These are phyloP conservation scores for Anarhynchus alexandrinus DNA, from an alignment of 2,113 vertebrate species.

Conservation along the genomic window DNA sequence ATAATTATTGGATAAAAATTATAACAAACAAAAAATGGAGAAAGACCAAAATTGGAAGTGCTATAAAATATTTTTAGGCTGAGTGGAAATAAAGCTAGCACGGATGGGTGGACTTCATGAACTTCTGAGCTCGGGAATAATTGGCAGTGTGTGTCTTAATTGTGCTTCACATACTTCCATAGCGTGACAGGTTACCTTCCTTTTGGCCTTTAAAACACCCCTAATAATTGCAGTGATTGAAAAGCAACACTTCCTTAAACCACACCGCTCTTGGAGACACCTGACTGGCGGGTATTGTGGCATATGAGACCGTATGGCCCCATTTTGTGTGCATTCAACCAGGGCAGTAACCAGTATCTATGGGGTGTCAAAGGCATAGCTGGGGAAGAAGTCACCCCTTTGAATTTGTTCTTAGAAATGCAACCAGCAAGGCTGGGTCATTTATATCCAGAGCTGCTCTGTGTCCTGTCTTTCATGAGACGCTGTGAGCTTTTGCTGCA, in stretches of 20 bases:
- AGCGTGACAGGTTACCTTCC: not conserved
- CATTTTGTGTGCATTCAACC: not conserved
- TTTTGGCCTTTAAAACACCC: not conserved
- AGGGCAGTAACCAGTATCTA: not conserved
- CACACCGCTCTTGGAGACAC: not conserved
- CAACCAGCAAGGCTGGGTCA: not conserved
- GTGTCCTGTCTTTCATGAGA: not conserved
- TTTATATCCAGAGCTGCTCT: not conserved
- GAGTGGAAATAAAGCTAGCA: not conserved
- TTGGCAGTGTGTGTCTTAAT: not conserved
- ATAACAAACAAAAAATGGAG: not conserved
- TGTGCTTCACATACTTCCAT: not conserved
- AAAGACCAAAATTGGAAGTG: not conserved
- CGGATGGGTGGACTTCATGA: not conserved
- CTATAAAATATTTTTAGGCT: not conserved
- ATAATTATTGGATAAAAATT: not conserved
- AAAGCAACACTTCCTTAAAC: not conserved
- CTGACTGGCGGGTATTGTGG: not conserved
- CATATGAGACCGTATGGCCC: not conserved
- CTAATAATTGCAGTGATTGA: not conserved
- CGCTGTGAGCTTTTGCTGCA: not conserved
- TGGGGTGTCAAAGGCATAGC: not conserved
- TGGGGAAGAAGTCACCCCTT: not conserved
- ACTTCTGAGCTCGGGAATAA: not conserved
- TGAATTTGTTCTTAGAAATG: not conserved